Base-by-base conservation (phyloP, 2,797 vertebrate species). In the Rhadinocentrus ornatus region DNA sequence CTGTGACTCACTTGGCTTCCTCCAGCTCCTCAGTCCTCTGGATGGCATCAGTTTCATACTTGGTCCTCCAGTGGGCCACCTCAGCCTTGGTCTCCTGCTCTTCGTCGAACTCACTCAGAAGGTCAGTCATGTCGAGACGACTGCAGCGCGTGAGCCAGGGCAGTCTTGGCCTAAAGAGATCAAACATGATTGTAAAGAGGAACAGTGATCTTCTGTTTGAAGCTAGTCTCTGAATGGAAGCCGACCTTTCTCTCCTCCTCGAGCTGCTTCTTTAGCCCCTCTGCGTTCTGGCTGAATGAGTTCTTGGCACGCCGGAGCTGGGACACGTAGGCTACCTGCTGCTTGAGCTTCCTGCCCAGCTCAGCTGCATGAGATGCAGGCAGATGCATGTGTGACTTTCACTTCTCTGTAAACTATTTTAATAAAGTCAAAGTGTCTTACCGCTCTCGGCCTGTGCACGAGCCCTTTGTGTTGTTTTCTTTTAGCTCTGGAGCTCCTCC, bases 21-120 rank as follows among this genome's bases (percentile, higher is more conserved):
- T 98, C 96, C 73, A 98, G 92, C 82, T 98, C 97, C 90, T 96
- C 83, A 96, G 96, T 98, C 97, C 90, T 96, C 83, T 97, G 96
- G 82, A 98, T 98, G 83, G 96, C 96, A 0, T 98, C 96, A 96
- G 31, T 32, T 32, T 32, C 31, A 9, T 32, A 32, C 31, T 32
- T 32, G 31, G 31, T 9, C 31, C 31, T 32, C 31, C 31, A 32
- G 6, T 32, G 31, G 31, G 31, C 31, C 31, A 32, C 31, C 31
- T 32, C 31, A 32, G 31, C 31, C 31, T 32, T 32, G 31, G 31
- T 7, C 31, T 32, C 31, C 7, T 8, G 31, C 7, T 32, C 31
- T 32, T 32, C 31, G 31, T 32, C 31, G 31, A 7, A 32, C 31
- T 32, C 31, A 7, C 31, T 32, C 31, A 32, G 31, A 32, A 32